A percentile compares a stretch with the other conserved stretches of the same genome.
Conservation (phyloP, 2,888 invertebrate species). For the Ectropis crepuscularia region DNA sequence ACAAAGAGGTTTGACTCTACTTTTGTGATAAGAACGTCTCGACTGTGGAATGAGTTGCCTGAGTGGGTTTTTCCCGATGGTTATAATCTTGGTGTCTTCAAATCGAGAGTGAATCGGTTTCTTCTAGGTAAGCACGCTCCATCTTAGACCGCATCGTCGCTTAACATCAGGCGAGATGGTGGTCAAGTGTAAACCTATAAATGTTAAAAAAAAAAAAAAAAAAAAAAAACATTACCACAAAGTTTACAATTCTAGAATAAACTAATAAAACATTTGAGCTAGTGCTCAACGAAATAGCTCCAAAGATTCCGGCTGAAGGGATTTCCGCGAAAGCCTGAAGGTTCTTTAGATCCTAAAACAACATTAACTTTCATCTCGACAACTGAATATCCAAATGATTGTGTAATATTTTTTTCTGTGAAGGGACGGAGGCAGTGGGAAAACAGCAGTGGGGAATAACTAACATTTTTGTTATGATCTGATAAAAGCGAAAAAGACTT, state of each 20-base stretch:
- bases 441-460: slow-evolving; percentile 1
- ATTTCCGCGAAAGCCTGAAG: slow-evolving; percentile 32
- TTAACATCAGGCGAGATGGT: too few species aligned
- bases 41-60: too few species aligned
- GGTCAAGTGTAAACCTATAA: too few species aligned
- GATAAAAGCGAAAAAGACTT: background rate
- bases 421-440: slow-evolving; percentile 22
- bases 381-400: slow-evolving; percentile 40
- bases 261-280: slow-evolving; percentile 16
- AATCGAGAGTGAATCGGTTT: too few species aligned
- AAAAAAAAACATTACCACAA: slow-evolving; percentile 2
- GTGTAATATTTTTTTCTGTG: slow-evolving; percentile 37
- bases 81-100: too few species aligned
- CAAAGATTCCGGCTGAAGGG: slow-evolving; percentile 23
- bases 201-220: too few species aligned
- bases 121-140: too few species aligned
- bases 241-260: slow-evolving; percentile 9
- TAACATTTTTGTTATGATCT: background rate
- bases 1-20: too few species aligned
- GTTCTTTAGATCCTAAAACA: slow-evolving; percentile 38
- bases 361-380: slow-evolving; percentile 39
- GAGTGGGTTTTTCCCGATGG: too few species aligned
- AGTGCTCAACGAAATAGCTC: slow-evolving; percentile 18
- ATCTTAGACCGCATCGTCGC: too few species aligned
- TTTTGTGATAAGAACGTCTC: too few species aligned